These are phyloP conservation scores for Mormyrops boulengeri DNA, from an alignment of 2,797 vertebrate species.

Conservation along the genomic window DNA sequence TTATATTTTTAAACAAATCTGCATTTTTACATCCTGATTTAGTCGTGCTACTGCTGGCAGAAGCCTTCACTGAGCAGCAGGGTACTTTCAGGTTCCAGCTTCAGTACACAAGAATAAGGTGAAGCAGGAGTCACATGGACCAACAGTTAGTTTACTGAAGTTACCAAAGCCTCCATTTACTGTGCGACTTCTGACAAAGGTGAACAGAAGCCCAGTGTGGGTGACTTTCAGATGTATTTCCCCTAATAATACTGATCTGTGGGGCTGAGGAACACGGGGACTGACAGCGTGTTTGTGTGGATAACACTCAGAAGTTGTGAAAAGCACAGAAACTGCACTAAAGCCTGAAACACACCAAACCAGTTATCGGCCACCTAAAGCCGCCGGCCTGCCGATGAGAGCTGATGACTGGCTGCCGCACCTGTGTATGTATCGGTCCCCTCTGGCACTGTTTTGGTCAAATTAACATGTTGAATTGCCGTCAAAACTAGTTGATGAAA, in stretches of 20 bases:
- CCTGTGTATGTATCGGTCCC: not conserved
- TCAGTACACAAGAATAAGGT: not conserved
- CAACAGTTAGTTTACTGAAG: not conserved
- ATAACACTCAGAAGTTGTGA: not conserved
- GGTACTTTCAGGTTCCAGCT: not conserved
- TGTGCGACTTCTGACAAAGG: not conserved
- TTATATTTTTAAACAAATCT: not conserved
- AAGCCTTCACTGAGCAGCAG: not conserved
- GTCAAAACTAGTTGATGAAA: not conserved
- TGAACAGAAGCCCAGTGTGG: not conserved
- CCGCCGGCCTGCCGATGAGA: not conserved
- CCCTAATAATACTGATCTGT: not conserved
- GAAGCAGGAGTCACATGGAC: not conserved
- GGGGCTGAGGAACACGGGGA: not conserved
- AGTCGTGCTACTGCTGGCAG: not conserved
- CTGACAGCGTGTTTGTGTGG: not conserved
- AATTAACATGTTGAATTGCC: not conserved
- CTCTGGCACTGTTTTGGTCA: not conserved
- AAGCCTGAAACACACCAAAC: not conserved
- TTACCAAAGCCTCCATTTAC: not conserved
- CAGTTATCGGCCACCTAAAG: not conserved
- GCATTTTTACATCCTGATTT: not conserved
- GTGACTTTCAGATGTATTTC: not conserved
- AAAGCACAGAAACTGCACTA: not conserved
- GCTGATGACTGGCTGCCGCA: not conserved